Conservation (phyloP, 2,888 invertebrate genomes). For the Ethmia dodecea region DNA sequence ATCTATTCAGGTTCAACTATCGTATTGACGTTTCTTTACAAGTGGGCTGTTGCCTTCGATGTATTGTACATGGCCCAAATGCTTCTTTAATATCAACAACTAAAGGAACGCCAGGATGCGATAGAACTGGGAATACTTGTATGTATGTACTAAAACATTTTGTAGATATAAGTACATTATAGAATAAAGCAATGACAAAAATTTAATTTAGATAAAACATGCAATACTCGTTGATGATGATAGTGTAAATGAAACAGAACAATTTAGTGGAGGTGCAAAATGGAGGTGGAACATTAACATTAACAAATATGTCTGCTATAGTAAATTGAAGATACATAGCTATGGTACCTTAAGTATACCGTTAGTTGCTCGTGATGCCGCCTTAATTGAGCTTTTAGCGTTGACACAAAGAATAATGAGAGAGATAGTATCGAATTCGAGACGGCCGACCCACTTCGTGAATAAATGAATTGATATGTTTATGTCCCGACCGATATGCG, state of each 20-base stretch:
- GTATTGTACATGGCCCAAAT: too few species aligned
- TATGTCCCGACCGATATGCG: conserved; percentile 23
- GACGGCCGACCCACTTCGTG: conserved; percentile 32
- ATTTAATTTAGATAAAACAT: too few species aligned
- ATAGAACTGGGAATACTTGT: too few species aligned
- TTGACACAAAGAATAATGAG: conserved; percentile 54
- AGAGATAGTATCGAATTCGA: conserved; percentile 34
- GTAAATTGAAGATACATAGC: conserved; percentile 20
- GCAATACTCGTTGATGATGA: too few species aligned
- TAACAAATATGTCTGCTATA: conserved; percentile 16
- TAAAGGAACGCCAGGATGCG: too few species aligned
- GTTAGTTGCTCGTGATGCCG: conserved; percentile 33
- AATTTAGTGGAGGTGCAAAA: too few species aligned
- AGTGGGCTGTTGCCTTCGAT: conserved; percentile 41
- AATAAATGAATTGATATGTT: conserved; percentile 25
- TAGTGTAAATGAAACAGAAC: too few species aligned
- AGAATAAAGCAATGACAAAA: too few species aligned
- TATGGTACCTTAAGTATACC: too few species aligned
- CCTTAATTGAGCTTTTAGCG: conserved; percentile 55
- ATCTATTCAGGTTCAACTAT: conserved; percentile 35
- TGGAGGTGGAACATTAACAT: conserved; percentile 15
- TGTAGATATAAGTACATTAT: too few species aligned
- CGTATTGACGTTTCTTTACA: conserved; percentile 29
- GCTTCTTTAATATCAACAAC: background rate
- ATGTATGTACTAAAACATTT: too few species aligned